These are phyloP conservation scores for Monopis laevigella DNA, from an alignment of 2,888 invertebrate genomes.

Conservation along the genomic window DNA sequence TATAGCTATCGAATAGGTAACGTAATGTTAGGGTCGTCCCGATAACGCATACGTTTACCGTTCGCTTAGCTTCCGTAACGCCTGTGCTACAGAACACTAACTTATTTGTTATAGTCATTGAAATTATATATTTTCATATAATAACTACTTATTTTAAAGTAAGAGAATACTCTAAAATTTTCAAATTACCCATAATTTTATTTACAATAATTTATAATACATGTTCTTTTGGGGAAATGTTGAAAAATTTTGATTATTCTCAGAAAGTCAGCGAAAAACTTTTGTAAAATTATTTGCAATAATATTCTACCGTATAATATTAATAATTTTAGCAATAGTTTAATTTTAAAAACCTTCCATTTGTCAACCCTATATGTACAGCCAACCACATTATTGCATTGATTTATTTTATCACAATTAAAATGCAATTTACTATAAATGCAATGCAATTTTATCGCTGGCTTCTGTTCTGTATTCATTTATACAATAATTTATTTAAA, in stretches of 20 bases:
- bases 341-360: not conserved
- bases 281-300: conserved; percentile 6
- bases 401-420: not conserved
- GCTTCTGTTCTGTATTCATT: not conserved
- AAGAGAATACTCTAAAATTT: not conserved
- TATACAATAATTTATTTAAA: not conserved
- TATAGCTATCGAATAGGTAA: no score
- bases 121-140: conserved; percentile 6
- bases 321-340: conserved; percentile 7
- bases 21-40: no score
- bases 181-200: not conserved
- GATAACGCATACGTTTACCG: no score
- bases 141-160: not conserved
- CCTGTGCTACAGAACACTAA: no score
- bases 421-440: not conserved
- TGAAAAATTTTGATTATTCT: no score
- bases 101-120: not conserved
- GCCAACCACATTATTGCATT: not conserved
- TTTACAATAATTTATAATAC: not conserved
- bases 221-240: no score
- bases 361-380: not conserved
- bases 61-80: no score
- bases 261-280: no score
- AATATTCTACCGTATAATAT: not conserved
- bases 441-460: not conserved